phyloP scores from a whole-genome alignment of 2,113 vertebrate species.

The Scomber japonicus region DNA sequence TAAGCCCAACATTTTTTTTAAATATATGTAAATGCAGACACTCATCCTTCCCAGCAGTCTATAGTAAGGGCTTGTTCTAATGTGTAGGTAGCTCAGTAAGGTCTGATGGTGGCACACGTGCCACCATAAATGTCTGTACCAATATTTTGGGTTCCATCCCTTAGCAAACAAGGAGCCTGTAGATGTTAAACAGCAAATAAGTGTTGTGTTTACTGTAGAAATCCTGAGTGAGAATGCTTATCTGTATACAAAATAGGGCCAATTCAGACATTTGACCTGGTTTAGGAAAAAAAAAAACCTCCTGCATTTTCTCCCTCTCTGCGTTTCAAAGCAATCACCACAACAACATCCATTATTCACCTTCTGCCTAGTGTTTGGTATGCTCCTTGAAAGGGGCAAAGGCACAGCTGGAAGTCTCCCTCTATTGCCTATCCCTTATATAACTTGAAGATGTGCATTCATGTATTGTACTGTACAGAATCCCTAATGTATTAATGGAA shows the following conservation, averaged over 20 bases:
- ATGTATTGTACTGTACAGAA: neutral
- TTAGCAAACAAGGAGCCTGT: slow-evolving; percentile 25
- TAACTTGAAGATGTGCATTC: slow-evolving; percentile 14
- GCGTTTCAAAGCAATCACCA: slow-evolving; percentile 68
- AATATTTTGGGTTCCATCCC: slow-evolving; percentile 48
- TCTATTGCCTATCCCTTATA: slow-evolving; percentile 29
- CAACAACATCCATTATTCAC: slow-evolving; percentile 82
- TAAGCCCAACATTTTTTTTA: neutral
- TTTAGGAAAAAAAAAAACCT: slow-evolving; percentile 40
- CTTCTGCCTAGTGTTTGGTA: slow-evolving; percentile 71
- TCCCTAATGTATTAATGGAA: slow-evolving; percentile 32
- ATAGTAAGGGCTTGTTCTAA: neutral
- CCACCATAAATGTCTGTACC: slow-evolving; percentile 5
- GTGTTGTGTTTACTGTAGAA: slow-evolving; percentile 48
- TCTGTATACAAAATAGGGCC: slow-evolving; percentile 55
- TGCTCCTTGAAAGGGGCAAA: slow-evolving; percentile 59
- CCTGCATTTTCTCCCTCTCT: slow-evolving; percentile 9
- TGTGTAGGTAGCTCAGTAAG: neutral
- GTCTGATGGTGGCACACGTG: neutral
- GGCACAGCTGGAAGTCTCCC: slow-evolving; percentile 38
- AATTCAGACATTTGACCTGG: slow-evolving; percentile 72
- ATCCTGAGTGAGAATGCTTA: slow-evolving; percentile 22
- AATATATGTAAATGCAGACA: slow-evolving; percentile 24
- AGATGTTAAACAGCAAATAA: slow-evolving; percentile 65
- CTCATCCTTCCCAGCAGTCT: neutral